Percentiles rank a stretch among this genome's conserved stretches.
Conservation (phyloP, 2,888 invertebrate genomes). For the Orchesellides sinensis region DNA sequence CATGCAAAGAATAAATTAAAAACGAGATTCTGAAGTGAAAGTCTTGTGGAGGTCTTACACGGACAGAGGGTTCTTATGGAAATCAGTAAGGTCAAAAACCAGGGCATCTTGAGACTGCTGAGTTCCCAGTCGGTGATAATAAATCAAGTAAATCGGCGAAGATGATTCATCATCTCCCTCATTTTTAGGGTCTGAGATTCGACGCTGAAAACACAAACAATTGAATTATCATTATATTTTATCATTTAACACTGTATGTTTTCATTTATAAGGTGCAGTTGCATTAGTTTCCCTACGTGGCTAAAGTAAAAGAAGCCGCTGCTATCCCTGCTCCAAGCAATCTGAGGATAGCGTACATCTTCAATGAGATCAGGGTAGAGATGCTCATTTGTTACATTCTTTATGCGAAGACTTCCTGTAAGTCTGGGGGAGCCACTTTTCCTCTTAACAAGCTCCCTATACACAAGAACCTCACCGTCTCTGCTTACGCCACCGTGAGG, state of each 20-base stretch:
- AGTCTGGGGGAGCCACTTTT: slow-evolving; percentile 78
- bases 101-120: slow-evolving; percentile 90
- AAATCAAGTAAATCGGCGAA: slow-evolving; percentile 93
- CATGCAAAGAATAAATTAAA: neutral
- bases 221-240: no score
- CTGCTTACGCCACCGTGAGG: slow-evolving; percentile 89
- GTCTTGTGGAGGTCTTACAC: slow-evolving; percentile 75
- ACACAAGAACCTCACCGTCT: slow-evolving; percentile 93
- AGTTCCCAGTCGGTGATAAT: slow-evolving; percentile 92
- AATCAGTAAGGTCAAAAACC: slow-evolving; percentile 91
- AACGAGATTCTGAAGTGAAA: neutral
- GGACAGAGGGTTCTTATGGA: slow-evolving; percentile 92
- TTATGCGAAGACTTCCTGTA: slow-evolving; percentile 78
- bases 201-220: no score
- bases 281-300: slow-evolving; percentile 32
- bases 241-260: no score
- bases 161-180: slow-evolving; percentile 91
- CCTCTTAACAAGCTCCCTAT: slow-evolving; percentile 77
- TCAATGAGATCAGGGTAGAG: slow-evolving; percentile 93
- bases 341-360: slow-evolving; percentile 94
- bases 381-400: slow-evolving; percentile 85
- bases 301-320: slow-evolving; percentile 91
- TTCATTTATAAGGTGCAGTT: neutral
- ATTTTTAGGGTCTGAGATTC: slow-evolving; percentile 78
- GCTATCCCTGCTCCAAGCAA: slow-evolving; percentile 97